Evolutionary conservation across 2,888 invertebrate genomes (phyloP), one percentile per base, ranked within the genome.

Genomic region (Leptopilina drosophilae): DNA sequence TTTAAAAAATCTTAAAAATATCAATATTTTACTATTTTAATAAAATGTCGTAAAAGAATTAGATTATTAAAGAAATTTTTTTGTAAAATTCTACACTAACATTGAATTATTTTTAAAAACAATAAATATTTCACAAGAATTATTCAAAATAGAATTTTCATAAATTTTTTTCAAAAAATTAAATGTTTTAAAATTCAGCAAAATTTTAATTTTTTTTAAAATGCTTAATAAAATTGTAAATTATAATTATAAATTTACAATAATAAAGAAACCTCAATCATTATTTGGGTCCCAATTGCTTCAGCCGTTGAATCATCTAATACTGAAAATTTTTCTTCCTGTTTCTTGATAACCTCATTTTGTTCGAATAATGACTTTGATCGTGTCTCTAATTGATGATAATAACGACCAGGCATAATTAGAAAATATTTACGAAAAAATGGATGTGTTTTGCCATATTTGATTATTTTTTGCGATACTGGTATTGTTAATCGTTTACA

Each of bases 401-500:
- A 82, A 0, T 59, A 2, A 0, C 73, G 78, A 2, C 87, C 89
- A 15, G 88, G 85, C 14, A 80, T 69, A 62, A 87, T 56, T n/a
- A 88, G 81, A 65, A 83, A 79, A 79, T 87, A 82, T 62, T 83
- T 80, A 53, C 84, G 82, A 62, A 88, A 83, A 20, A 78, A 78
- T 59, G 85, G 86, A 56, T 78, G 85, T 15, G 67, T 73, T 65
- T 82, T 83, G 0, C 84, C 85, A 65, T 85, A 86, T 65, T 79
- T 75, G 5, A 88, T 85, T 42, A 89, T 87, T 46, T 78, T 79
- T 64, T 65, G 69, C 7, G 88, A 88, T 65, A 87, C 15, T 5
- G 87, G 88, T 62, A 84, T 83, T 6, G 85, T 83, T 5, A 88
- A 46, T 80, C 88, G 88, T 67, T 82, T 82, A 15, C 84, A 76